Conservation (phyloP, 2,113 vertebrate genomes). For the Plecotus auritus region DNA sequence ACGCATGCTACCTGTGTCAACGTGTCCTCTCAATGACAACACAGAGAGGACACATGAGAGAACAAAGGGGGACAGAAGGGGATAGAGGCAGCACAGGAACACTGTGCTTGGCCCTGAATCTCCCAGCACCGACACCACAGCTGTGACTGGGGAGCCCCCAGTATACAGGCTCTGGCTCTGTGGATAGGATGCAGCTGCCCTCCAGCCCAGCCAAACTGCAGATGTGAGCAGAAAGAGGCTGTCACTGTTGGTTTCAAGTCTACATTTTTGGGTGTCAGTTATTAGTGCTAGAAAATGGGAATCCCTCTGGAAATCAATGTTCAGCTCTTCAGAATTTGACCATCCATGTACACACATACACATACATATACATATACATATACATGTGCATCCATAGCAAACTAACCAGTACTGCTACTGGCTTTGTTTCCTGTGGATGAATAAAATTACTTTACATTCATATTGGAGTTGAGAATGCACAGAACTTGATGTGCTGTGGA, state of each 20-base stretch:
- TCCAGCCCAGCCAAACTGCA: not conserved
- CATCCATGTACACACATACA: not conserved
- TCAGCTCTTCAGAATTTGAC: not conserved
- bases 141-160: too few species aligned
- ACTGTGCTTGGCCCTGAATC: accelerated
- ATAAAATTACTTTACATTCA: not conserved
- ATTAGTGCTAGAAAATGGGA: not conserved
- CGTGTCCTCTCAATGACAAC: not conserved
- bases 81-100: not conserved
- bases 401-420: not conserved
- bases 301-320: not conserved
- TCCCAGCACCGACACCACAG: not conserved
- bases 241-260: not conserved
- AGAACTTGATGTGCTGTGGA: not conserved
- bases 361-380: accelerated
- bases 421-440: not conserved
- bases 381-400: not conserved
- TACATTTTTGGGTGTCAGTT: not conserved
- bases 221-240: not conserved
- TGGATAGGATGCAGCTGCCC: not conserved
- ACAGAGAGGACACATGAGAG: not conserved
- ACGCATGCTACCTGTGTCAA: not conserved
- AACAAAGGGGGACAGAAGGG: not conserved
- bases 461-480: not conserved
- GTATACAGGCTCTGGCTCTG: not conserved